Conservation (phyloP, 2,113 vertebrate genomes). For the Silurus asotus region DNA sequence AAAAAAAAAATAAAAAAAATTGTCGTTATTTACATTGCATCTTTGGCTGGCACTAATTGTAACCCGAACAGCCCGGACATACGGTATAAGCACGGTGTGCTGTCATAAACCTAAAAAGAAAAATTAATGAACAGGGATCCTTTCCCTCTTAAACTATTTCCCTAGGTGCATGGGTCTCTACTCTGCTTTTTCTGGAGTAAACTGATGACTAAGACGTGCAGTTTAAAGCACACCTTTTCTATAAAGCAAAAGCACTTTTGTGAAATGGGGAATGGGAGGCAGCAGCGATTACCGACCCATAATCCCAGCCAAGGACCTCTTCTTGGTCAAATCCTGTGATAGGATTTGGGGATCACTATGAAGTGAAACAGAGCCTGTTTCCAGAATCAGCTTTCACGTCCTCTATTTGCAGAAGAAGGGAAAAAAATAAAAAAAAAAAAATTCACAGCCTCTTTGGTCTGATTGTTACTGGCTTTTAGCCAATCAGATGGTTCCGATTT, state of each 20-base stretch:
- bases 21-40: not conserved
- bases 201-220: constrained; percentile 8
- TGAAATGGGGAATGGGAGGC: constrained; percentile 29
- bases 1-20: not conserved
- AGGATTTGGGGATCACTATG: constrained; percentile 57
- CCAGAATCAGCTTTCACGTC: constrained; percentile 38
- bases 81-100: not conserved
- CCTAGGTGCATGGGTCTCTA: not conserved
- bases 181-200: constrained; percentile 20
- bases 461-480: constrained; percentile 62
- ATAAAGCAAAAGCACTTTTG: constrained; percentile 4
- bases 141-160: not conserved
- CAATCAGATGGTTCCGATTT: constrained; percentile 75
- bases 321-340: constrained; percentile 42
- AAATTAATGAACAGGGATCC: not conserved
- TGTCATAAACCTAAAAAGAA: constrained; percentile 13
- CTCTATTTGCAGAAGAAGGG: not conserved
- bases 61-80: too few species aligned
- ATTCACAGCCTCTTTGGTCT: not conserved
- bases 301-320: constrained; percentile 29
- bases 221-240: constrained; percentile 20
- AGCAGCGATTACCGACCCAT: constrained; percentile 19
- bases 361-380: constrained; percentile 49
- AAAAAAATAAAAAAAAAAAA: not conserved
- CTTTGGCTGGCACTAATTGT: constrained; percentile 16